These are phyloP conservation scores for Drosophila basisetae DNA, from an alignment of 2,888 invertebrate species.

Conservation along the genomic window DNA sequence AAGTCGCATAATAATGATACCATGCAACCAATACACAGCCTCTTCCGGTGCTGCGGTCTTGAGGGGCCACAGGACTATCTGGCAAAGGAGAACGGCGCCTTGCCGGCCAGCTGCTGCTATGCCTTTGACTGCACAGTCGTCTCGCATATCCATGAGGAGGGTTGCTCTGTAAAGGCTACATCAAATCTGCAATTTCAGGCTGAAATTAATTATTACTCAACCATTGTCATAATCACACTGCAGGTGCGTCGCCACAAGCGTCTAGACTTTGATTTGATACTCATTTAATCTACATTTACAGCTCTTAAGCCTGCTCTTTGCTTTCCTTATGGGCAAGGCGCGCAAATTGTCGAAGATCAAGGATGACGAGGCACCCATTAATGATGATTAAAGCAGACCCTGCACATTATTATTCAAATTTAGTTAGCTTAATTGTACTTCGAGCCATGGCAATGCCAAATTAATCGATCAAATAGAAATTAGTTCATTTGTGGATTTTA, in stretches of 20 bases:
- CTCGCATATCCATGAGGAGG: slow-evolving; percentile 68
- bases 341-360: slow-evolving; percentile 65
- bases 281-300: slow-evolving; percentile 17
- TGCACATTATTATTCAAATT: slow-evolving; percentile 9
- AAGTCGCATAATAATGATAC: slow-evolving; percentile 61
- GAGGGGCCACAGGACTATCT: slow-evolving; percentile 79
- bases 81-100: slow-evolving; percentile 54
- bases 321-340: slow-evolving; percentile 66
- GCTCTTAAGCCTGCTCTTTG: slow-evolving; percentile 59
- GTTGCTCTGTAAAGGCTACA: slow-evolving; percentile 66
- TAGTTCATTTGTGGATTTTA: slow-evolving; percentile 42
- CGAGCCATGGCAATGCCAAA: slow-evolving; percentile 36
- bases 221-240: slow-evolving; percentile 57
- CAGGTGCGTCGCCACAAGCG: slow-evolving; percentile 52
- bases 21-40: slow-evolving; percentile 77
- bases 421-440: slow-evolving; percentile 19
- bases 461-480: slow-evolving; percentile 38
- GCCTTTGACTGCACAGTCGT: slow-evolving; percentile 69
- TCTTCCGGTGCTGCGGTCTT: slow-evolving; percentile 78
- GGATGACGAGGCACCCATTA: slow-evolving; percentile 71
- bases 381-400: slow-evolving; percentile 40
- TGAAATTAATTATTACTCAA: slow-evolving; percentile 62
- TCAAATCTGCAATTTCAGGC: slow-evolving; percentile 51
- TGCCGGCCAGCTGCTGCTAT: slow-evolving; percentile 79
- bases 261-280: too few relatives aligned